Conservation (phyloP, 2,113 vertebrate species). For the Theristicus caerulescens region DNA sequence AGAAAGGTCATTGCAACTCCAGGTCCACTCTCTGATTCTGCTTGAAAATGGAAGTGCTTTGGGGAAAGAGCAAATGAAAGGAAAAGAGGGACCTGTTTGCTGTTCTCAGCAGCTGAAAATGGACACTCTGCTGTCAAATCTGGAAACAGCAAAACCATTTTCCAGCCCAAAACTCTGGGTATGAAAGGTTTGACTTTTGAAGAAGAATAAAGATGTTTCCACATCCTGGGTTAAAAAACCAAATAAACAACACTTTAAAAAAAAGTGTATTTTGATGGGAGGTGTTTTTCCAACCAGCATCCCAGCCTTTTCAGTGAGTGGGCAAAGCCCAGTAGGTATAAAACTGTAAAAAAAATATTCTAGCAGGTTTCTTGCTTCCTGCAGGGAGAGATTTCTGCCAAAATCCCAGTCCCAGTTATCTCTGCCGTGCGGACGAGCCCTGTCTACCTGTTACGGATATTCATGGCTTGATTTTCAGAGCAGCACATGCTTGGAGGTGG, state of each 20-base stretch:
- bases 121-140: neutral
- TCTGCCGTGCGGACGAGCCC: neutral
- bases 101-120: neutral
- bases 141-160: neutral
- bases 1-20: rapidly evolving
- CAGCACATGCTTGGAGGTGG: neutral
- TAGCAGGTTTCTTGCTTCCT: neutral
- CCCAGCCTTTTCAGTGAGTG: neutral
- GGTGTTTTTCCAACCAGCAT: neutral
- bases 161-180: neutral
- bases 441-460: neutral
- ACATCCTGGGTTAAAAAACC: neutral
- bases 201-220: neutral
- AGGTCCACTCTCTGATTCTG: neutral
- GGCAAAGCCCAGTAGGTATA: neutral
- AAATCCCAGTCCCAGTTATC: neutral
- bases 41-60: neutral
- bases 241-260: neutral
- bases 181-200: neutral
- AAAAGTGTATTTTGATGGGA: neutral
- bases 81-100: rapidly evolving
- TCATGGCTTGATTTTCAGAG: neutral
- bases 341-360: neutral
- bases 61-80: neutral
- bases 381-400: neutral